Base-by-base conservation (phyloP, 2,113 vertebrate genomes). In the Hippocampus comes region DNA sequence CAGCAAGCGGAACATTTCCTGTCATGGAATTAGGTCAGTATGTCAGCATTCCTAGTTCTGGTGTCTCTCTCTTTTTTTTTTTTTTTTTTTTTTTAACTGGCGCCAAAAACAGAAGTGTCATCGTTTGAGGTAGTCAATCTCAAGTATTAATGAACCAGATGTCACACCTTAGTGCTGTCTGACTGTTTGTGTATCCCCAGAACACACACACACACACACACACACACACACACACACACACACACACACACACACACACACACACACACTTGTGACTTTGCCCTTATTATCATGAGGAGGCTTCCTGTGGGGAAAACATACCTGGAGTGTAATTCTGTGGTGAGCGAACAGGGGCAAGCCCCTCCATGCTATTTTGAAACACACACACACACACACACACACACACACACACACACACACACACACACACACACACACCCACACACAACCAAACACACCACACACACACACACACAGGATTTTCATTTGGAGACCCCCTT, bases 291-390 rank as follows among this genome's bases (percentile, higher is more conserved):
- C 34, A 27, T 9, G 43, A 64, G 57, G 68, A 46, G 49, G 38
- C 42, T 63, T 25, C 46, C 57, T 25, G 46, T 43, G 76, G 48
- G n/a, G 51, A 74, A 70, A 79, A 69, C 74, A 76, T 73, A 84
- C 73, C 73, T 67, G 73, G 43, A 34, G 55, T 60, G 2, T 71
- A 69, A 76, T 65, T 65, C 41, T 2, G 72, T 25, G 25, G 57
- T 48, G 69, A 70, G 48, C 70, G 75, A 43, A 59, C 14, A 34
- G 57, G 59, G 83, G 79, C 87, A 74, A 73, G 81, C 75, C 77
- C 42, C 67, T 59, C 64, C 78, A 56, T 17, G 76, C 76, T 70
- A 63, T 72, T 49, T 75, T 73, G 71, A 63, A 76, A 79, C 83
- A 61, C 8, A 67, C 72, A 70, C 75, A 42, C 73, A 51, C 75